These are phyloP conservation scores for Caenorhabditis drosophilae DNA, from an alignment of 2,888 invertebrate genomes.

Conservation along the genomic window DNA sequence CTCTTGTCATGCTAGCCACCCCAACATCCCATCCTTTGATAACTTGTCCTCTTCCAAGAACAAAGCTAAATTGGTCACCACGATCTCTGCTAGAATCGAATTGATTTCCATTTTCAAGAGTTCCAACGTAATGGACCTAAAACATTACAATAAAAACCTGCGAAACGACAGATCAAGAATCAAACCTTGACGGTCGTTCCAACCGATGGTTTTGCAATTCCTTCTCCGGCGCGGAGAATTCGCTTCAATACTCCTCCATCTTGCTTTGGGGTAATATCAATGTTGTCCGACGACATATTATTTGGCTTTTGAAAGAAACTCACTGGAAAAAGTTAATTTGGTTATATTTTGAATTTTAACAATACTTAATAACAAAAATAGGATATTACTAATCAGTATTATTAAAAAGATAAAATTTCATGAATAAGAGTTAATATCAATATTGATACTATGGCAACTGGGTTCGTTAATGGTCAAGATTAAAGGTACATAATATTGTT, in stretches of 20 bases:
- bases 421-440: too few relatives aligned
- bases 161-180: too few relatives aligned
- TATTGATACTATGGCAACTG: constrained; percentile 3
- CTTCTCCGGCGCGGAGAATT: constrained; percentile 78
- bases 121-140: constrained; percentile 86
- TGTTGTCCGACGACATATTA: constrained; percentile 11
- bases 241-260: constrained; percentile 82
- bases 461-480: too few relatives aligned
- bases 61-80: constrained; percentile 84
- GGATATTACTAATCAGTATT: too few relatives aligned
- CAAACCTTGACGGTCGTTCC: constrained; percentile 58
- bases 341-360: too few relatives aligned
- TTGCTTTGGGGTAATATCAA: constrained; percentile 45
- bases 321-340: too few relatives aligned
- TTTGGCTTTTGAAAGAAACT: background rate
- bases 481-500: too few relatives aligned
- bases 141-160: background rate
- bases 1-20: constrained; percentile 89
- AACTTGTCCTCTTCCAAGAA: constrained; percentile 81
- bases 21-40: constrained; percentile 83
- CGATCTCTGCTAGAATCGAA: constrained; percentile 90
- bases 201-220: constrained; percentile 69
- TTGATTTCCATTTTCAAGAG: constrained; percentile 82
- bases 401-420: too few relatives aligned
- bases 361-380: too few relatives aligned